Percentiles rank a stretch among this genome's conserved stretches.
phyloP scores from a whole-genome alignment of 23 tunicate species.

The Trididemnum miniatum region DNA sequence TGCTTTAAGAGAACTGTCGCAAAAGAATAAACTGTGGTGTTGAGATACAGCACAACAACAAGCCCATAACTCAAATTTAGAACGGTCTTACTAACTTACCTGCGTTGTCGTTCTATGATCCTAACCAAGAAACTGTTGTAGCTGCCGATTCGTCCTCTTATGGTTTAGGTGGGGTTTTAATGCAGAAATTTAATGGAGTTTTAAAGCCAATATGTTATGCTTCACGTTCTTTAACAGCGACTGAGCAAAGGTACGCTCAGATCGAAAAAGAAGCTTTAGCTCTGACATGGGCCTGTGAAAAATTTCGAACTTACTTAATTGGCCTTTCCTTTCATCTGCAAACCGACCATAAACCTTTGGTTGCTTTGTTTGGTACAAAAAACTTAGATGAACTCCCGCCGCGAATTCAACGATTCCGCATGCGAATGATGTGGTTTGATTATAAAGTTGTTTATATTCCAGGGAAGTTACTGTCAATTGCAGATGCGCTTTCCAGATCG shows the following conservation, averaged over 20 bases:
- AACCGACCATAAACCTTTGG: constrained; percentile 47
- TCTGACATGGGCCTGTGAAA: constrained; percentile 13
- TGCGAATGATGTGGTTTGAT: constrained; percentile 5
- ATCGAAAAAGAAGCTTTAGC: constrained; percentile 34
- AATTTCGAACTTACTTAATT: not conserved
- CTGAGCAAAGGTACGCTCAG: constrained; percentile 25
- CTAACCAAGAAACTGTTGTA: not conserved
- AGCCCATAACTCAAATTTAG: not conserved
- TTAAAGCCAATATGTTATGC: constrained; percentile 8
- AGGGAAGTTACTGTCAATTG: not conserved
- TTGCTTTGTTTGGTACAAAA: constrained; percentile 16
- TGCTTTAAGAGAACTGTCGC: not conserved
- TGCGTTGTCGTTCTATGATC: not conserved
- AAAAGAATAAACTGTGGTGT: not conserved
- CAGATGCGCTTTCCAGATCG: not conserved
- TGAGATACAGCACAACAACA: not conserved
- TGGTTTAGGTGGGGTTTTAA: constrained; percentile 21
- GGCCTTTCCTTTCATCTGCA: not conserved
- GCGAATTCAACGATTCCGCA: constrained; percentile 18
- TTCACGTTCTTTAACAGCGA: constrained; percentile 1
- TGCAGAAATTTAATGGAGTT: not conserved
- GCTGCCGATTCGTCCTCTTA: constrained; percentile 15
- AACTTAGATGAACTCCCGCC: constrained; percentile 11
- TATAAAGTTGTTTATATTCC: constrained; percentile 11
- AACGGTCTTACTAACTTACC: not conserved